Base-by-base conservation (phyloP, 1,140 invertebrate genomes). In the Pissodes strobi region DNA sequence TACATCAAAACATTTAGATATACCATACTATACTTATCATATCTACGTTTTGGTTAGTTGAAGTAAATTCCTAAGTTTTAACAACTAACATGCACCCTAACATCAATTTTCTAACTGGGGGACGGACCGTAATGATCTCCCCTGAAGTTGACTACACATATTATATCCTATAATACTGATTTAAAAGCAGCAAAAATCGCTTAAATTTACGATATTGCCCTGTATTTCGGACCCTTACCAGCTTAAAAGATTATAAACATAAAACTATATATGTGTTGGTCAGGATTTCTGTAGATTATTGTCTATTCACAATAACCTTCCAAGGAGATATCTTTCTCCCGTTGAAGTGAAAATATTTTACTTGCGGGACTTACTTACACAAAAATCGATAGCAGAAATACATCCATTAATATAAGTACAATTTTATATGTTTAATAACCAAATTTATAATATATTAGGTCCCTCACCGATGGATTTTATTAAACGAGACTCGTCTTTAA, bases 221-320 rank as follows among this genome's bases (percentile, higher is more conserved):
- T 75, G 73, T 76, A 76, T 71, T 80, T 80, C 79, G 77, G 78
- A 79, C 77, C 78, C 78, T 79, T 73, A 80, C 79, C 78, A 79
- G 78, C 79, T 79, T 75, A 70, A 52, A 56, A 56, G 43, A 21
- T 62, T 52, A 49, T 65, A 63, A 72, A 69, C 66, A 67, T 73
- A 72, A 72, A 66, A 61, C 48, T 53, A 62, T 67, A 60, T 71
- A 56, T 56, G 51, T 61, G 39, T 62, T 67, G 62, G 64, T 67
- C 66, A 64, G 43, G 41, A 58, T 69, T 74, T 71, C 73, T 73
- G 71, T 72, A 21, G 77, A 78, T 79, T 80, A 80, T 80, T 80
- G 79, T 80, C 79, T 75, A 71, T 71, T 80, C 78, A 79, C 79
- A 80, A 78, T 78, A 78, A 79, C 77, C 75, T 74, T 75, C 72